Evolutionary conservation across 2,888 invertebrate genomes (phyloP).

Genomic region (Andrena flavipes): DNA sequence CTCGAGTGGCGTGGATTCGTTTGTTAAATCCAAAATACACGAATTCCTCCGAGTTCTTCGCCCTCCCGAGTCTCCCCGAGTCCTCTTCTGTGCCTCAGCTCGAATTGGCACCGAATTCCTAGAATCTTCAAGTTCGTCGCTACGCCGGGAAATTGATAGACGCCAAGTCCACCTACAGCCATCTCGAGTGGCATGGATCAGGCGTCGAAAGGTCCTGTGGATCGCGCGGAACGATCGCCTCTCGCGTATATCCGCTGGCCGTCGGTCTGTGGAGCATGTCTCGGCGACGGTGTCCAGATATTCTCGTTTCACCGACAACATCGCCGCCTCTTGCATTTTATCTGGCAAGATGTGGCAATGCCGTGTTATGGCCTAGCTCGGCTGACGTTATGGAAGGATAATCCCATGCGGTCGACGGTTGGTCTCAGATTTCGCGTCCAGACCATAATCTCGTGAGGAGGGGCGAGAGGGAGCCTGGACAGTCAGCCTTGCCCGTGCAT

Average conservation of each 20-base stretch:
- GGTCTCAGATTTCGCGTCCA: conserved; percentile 65
- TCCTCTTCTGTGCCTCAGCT: no score
- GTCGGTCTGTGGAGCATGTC: conserved; percentile 37
- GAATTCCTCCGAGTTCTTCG: no score
- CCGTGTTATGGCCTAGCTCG: conserved; percentile 60
- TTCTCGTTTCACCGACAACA: conserved; percentile 48
- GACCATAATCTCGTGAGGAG: conserved; percentile 52
- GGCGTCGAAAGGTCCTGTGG: conserved; percentile 28
- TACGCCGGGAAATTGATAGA: not conserved
- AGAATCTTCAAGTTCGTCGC: not conserved
- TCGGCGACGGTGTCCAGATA: conserved; percentile 28
- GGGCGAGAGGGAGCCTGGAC: conserved; percentile 26
- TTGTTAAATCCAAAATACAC: no score
- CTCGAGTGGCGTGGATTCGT: no score
- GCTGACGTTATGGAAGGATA: conserved; percentile 74
- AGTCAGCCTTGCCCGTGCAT: conserved; percentile 7
- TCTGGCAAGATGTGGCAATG: conserved; percentile 68
- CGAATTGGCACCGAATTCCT: no score
- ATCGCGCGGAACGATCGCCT: conserved; percentile 21
- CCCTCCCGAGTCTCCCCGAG: no score
- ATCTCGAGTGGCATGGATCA: conserved; percentile 29
- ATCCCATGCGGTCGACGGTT: conserved; percentile 73
- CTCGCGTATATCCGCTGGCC: conserved; percentile 14
- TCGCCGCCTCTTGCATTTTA: conserved; percentile 54
- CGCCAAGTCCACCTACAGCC: not conserved